Base-by-base conservation (phyloP, 1,140 invertebrate species). In the Eulimnadia texana region DNA sequence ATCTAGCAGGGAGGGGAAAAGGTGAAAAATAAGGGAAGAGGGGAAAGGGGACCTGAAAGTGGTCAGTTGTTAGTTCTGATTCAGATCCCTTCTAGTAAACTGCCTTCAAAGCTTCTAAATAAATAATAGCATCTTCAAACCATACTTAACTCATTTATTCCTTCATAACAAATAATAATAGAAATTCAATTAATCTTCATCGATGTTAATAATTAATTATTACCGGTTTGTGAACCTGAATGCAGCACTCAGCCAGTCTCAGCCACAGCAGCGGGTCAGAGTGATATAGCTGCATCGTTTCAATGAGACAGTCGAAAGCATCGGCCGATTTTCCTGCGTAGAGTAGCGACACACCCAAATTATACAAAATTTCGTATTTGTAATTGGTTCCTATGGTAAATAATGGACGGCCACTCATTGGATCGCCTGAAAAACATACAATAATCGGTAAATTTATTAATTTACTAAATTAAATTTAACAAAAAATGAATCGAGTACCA, bases 301-400 rank as follows among this genome's bases (percentile, higher is more conserved):
- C 84, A n/a, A 87, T 83, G 6, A 98, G 80, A 74, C 88, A 93
- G 68, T 93, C 88, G 74, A 97, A 96, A 1, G 94, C 92, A 67
- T 85, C 81, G 61, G 80, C 76, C 1, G 88, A 80, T 67, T 88
- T 82, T 50, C 85, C 83, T 47, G 86, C 81, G 68, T 91, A 85
- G 23, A 97, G 76, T 63, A 93, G 75, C 54, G 88, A 80, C 28
- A 96, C 79, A 11, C 93, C 94, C 66, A 96, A 78, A 76, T 95
- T 97, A 70, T 93, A 95, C 69, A 94, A 81, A 59, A 96, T 78
- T 70, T 93, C 83, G 62, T 86, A 84, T 67, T 84, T 80, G 63
- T 83, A 83, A 64, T 80, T 82, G 19, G 74, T 76, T 28, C 78
- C 79, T 33, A 83, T 71, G 20, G 77, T 75, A 63, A 80, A 79